phyloP scores from a whole-genome alignment of 2,113 vertebrate genomes.

The Micronisus gabar region DNA sequence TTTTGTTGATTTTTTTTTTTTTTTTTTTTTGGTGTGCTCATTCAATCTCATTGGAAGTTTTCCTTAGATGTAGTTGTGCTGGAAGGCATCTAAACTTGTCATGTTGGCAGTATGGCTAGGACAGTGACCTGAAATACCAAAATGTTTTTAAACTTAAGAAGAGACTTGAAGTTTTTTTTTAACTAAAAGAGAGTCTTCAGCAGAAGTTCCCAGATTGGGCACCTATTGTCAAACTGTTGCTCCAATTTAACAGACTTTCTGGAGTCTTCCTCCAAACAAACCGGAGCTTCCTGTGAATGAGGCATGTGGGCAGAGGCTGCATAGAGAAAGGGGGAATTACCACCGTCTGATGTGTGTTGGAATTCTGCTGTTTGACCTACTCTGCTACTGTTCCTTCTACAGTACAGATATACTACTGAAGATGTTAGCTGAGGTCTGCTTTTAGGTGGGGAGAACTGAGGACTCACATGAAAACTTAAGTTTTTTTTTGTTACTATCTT shows the following conservation, averaged over 20 bases:
- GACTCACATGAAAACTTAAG: neutral
- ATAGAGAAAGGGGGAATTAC: neutral
- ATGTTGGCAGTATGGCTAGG: neutral
- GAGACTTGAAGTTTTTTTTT: neutral
- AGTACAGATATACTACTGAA: neutral
- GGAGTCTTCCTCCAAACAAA: neutral
- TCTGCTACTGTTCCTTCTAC: neutral
- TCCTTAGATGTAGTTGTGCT: neutral
- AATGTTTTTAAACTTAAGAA: slow-evolving; percentile 1
- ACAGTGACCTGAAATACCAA: neutral
- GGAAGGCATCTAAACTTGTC: neutral
- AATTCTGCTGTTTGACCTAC: neutral
- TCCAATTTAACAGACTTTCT: neutral
- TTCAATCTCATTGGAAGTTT: neutral
- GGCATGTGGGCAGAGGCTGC: neutral
- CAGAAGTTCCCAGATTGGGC: neutral
- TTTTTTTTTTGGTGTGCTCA: neutral
- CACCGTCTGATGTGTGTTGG: neutral
- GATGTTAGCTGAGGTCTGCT: neutral
- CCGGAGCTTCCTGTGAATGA: neutral
- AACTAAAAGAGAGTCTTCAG: neutral
- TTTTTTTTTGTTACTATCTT: neutral
- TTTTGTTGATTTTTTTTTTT: neutral
- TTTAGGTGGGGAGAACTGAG: neutral
- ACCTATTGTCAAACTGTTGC: neutral